These are phyloP conservation scores for Trididemnum clinides DNA, from an alignment of 23 tunicate genomes.

Conservation along the genomic window DNA sequence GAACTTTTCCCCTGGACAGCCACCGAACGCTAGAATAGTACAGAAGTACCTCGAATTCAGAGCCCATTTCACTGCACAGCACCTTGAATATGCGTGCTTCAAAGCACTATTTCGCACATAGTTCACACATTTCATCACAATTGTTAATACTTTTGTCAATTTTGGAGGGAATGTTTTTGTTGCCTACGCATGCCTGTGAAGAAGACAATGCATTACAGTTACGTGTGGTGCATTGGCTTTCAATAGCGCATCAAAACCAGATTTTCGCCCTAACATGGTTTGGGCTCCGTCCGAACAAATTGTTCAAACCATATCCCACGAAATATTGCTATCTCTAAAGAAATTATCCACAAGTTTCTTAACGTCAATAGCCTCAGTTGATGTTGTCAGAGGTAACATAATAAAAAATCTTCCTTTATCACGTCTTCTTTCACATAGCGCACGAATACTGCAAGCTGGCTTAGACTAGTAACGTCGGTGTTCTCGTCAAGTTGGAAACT, in stretches of 20 bases:
- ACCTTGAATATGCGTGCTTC: constrained; percentile 30
- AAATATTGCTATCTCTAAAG: constrained; percentile 62
- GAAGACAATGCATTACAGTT: constrained; percentile 60
- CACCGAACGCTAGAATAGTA: constrained; percentile 33
- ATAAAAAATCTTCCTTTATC: constrained; percentile 59
- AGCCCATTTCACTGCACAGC: constrained; percentile 34
- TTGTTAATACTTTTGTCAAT: constrained; percentile 61
- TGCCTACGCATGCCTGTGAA: constrained; percentile 47
- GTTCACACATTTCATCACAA: constrained; percentile 52
- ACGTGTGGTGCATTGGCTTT: constrained; percentile 65
- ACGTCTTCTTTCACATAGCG: constrained; percentile 58
- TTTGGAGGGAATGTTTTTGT: constrained; percentile 68
- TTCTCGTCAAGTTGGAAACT: constrained; percentile 53
- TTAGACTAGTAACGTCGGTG: constrained; percentile 37
- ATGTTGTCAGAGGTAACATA: constrained; percentile 44
- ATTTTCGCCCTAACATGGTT: constrained; percentile 43
- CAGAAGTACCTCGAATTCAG: constrained; percentile 42
- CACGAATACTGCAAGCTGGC: constrained; percentile 57
- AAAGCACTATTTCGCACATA: constrained; percentile 48
- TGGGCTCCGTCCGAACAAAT: constrained; percentile 63
- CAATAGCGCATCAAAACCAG: constrained; percentile 65
- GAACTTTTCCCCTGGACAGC: constrained; percentile 53
- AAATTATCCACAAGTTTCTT: constrained; percentile 50
- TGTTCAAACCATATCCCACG: constrained; percentile 57
- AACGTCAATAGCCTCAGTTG: constrained; percentile 53